Evolutionary conservation across 2,113 vertebrate species (phyloP).

Genomic region (Mustela nigripes): DNA sequence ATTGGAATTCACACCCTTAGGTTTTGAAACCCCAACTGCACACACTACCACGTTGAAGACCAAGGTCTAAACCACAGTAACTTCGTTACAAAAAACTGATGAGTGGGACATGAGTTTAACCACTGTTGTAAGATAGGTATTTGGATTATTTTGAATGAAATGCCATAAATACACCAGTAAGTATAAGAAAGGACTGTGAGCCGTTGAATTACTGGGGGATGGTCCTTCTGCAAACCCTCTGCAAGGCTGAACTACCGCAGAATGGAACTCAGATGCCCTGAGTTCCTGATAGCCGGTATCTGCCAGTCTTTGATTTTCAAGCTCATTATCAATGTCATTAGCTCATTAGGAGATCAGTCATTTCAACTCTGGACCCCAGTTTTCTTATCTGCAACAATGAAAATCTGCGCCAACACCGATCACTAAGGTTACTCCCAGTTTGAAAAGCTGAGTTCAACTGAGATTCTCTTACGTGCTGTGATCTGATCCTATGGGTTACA

Average conservation of each 20-base stretch:
- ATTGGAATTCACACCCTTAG: background rate
- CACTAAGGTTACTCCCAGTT: background rate
- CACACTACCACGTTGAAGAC: background rate
- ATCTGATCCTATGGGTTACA: background rate
- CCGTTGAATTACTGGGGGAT: background rate
- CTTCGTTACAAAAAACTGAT: background rate
- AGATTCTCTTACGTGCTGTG: background rate
- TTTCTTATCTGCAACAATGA: background rate
- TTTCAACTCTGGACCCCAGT: background rate
- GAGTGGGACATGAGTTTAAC: background rate
- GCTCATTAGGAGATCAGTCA: background rate
- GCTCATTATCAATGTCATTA: background rate
- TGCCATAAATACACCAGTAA: background rate
- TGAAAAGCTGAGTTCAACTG: background rate
- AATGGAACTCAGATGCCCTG: background rate
- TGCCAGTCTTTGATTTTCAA: constrained; percentile 4
- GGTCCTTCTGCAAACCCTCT: background rate
- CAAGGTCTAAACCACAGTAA: background rate
- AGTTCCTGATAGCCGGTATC: background rate
- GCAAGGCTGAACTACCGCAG: background rate
- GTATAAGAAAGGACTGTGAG: background rate
- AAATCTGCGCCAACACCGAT: background rate
- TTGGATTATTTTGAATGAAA: background rate
- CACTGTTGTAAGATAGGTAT: background rate
- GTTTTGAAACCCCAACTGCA: background rate